These are phyloP conservation scores for Drosophila anomalata DNA, from an alignment of 2,888 invertebrate species.

Conservation along the genomic window DNA sequence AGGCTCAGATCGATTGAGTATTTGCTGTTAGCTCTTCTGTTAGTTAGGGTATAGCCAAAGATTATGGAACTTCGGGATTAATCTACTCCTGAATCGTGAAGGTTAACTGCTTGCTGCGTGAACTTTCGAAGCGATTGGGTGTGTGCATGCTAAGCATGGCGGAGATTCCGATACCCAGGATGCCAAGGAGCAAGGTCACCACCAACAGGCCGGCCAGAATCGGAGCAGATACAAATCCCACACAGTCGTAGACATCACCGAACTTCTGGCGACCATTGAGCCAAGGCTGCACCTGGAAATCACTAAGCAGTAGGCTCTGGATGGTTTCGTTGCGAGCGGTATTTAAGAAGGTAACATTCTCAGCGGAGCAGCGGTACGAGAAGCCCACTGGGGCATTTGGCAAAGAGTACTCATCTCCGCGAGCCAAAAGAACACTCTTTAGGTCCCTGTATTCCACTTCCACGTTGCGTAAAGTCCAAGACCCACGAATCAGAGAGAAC, in stretches of 20 bases:
- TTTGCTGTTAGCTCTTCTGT: not conserved
- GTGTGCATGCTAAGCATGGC: constrained; percentile 97
- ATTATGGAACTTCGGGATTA: not conserved
- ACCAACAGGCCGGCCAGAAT: constrained; percentile 97
- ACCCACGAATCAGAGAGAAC: constrained; percentile 84
- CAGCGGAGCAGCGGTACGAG: constrained; percentile 85
- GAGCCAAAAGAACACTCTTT: constrained; percentile 66
- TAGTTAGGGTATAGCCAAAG: not conserved
- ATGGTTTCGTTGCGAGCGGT: constrained; percentile 83
- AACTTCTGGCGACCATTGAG: constrained; percentile 86
- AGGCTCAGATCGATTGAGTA: not conserved
- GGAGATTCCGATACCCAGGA: constrained; percentile 91
- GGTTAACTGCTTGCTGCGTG: constrained; percentile 95
- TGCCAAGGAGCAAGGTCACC: constrained; percentile 89
- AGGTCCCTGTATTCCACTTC: constrained; percentile 85
- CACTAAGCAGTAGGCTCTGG: constrained; percentile 84
- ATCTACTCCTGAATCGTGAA: constrained; percentile 90
- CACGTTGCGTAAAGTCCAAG: constrained; percentile 86
- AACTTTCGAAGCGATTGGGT: constrained; percentile 98
- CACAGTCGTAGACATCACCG: constrained; percentile 93
- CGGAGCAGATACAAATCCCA: constrained; percentile 94
- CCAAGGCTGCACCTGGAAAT: constrained; percentile 86
- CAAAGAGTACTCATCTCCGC: constrained; percentile 73
- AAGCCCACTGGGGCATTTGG: constrained; percentile 86
- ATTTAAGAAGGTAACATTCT: constrained; percentile 84